Percentiles rank a stretch among this genome's conserved stretches.
phyloP scores from a whole-genome alignment of 1,140 invertebrate genomes.

The Zaprionus ghesquierei region DNA sequence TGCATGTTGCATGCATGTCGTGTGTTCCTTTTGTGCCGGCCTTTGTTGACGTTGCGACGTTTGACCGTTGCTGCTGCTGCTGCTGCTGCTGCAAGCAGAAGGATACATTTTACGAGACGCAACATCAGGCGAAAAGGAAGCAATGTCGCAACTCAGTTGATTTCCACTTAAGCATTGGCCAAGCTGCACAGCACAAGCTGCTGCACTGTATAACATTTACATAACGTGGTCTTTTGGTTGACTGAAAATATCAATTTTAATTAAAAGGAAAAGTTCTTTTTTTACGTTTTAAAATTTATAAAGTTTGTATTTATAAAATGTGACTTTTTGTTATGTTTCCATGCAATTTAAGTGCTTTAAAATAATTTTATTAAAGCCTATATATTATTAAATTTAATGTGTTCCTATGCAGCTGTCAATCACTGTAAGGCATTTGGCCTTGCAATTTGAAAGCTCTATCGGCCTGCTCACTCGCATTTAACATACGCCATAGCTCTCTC shows the following conservation, averaged over 20 bases:
- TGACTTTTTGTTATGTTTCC: not conserved
- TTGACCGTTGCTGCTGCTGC: conserved; percentile 33
- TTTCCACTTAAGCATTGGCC: not conserved
- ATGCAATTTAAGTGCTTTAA: not conserved
- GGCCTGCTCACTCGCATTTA: not conserved
- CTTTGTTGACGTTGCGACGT: conserved; percentile 70
- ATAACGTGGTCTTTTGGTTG: not conserved
- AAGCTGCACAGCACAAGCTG: not conserved
- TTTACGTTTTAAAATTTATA: not conserved
- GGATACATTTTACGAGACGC: conserved; percentile 11
- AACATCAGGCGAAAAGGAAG: not conserved
- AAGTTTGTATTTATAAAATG: too few species aligned
- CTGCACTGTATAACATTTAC: not conserved
- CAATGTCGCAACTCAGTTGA: not conserved
- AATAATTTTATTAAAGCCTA: not conserved
- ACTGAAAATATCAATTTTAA: not conserved
- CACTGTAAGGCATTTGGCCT: too few species aligned
- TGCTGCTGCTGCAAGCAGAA: conserved; percentile 27
- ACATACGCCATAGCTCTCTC: too few species aligned
- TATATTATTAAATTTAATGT: not conserved
- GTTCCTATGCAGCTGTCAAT: not conserved
- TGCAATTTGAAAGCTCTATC: not conserved
- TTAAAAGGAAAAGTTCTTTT: not conserved
- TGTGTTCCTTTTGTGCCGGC: conserved; percentile 30
- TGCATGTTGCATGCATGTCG: conserved; percentile 45